Evolutionary conservation across 2,797 vertebrate species (phyloP), one percentile per base, ranked within the genome.

Genomic region (Falco columbarius): DNA sequence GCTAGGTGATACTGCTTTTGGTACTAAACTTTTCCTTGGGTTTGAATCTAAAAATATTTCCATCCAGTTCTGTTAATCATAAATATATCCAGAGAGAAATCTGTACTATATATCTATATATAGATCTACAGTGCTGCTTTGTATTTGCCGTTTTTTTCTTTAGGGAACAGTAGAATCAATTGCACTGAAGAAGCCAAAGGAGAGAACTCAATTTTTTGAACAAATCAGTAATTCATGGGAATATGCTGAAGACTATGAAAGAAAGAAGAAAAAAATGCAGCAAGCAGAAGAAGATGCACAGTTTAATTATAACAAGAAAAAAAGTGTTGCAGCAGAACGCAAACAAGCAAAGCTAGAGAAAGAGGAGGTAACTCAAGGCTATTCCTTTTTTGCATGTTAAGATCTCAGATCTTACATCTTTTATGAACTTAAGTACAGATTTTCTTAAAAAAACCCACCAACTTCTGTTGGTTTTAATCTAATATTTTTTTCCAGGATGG

Each of bases 161-260:
- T 89, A 99, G 99, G 99, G 99, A 89, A 98, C 99, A 54, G 98
- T 99, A 72, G 99, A 99, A 97, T 99, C 98, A 5, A 99, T 99
- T 68, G 99, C 99, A 62, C 96, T 99, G 98, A 99, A 99, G 95
- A 99, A 99, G 67, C 98, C 99, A 0, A 99, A 98, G 92, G 99
- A 99, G 89, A 98, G 99, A 94, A 98, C 99, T 77, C 99, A 98
- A 42, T 98, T 99, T 97, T 99, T 99, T 90, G 99, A 99, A 96
- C 95, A 90, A 75, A 99, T 99, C 92, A 99, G 99, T 95, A 98
- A 98, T 96, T 99, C 99, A 1, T 95, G 95, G 75, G 98, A 99
- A 54, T 97, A 98, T 66, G 96, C 98, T 51, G 97, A 97, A n/a
- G 98, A 99, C 26, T 99, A 99, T 86, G 97, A 98, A 29, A 85